Evolutionary conservation across 2,113 vertebrate species (phyloP).

Genomic region (Apteryx owenii): DNA sequence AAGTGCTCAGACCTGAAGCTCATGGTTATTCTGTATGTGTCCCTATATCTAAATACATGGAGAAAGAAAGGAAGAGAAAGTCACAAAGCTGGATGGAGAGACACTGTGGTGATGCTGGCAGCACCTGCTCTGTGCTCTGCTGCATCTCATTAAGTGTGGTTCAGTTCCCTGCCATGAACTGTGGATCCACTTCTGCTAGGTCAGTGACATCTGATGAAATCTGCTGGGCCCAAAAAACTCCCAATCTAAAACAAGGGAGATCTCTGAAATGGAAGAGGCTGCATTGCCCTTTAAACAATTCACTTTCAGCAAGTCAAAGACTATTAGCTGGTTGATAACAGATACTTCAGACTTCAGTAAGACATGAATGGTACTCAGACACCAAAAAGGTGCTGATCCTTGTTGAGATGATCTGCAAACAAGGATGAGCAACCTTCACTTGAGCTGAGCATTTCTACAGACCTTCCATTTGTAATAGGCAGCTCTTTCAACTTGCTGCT

Average conservation of each 20-base stretch:
- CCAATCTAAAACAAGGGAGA: neutral
- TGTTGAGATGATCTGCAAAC: neutral
- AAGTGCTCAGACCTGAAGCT: neutral
- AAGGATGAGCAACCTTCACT: neutral
- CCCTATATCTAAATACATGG: neutral
- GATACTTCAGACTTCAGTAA: neutral
- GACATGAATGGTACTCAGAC: neutral
- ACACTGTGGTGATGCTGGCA: neutral
- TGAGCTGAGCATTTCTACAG: neutral
- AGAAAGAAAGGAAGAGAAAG: neutral
- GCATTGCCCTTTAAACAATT: neutral
- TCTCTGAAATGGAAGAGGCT: neutral
- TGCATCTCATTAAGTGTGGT: neutral
- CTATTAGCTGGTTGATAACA: neutral
- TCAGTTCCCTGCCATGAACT: neutral
- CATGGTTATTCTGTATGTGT: neutral
- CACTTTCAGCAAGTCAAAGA: neutral
- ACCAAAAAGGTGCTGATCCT: neutral
- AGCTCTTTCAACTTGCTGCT: neutral
- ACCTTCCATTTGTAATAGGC: neutral
- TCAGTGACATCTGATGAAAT: neutral
- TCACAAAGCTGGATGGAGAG: neutral
- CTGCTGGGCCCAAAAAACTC: neutral
- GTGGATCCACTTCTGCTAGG: rapidly evolving
- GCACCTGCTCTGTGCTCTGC: neutral